phyloP scores from a whole-genome alignment of 1,140 invertebrate genomes.

The Zaprionus vittiger region DNA sequence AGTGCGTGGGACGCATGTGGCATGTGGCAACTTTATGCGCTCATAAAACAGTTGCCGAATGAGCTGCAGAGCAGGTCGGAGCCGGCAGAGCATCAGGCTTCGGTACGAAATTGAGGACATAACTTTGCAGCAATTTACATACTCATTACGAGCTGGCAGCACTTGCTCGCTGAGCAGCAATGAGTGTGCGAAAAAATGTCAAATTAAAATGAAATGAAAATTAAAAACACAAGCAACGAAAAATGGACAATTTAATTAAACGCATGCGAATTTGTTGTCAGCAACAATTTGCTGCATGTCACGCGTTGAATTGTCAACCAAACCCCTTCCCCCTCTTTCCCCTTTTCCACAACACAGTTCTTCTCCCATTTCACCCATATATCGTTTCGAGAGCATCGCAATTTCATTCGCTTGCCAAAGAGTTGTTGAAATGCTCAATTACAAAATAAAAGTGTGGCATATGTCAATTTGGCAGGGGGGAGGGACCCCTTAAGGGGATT shows the following conservation, averaged over 20 bases:
- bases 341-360: background rate
- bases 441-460: constrained; percentile 28
- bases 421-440: constrained; percentile 53
- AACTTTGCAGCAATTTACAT: constrained; percentile 76
- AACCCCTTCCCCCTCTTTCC: constrained; percentile 6
- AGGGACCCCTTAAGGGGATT: background rate
- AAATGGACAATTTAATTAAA: constrained; percentile 70
- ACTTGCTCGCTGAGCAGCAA: constrained; percentile 38
- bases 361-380: background rate
- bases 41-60: constrained; percentile 59
- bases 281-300: constrained; percentile 35
- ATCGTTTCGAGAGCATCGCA: constrained; percentile 30
- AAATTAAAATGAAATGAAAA: constrained; percentile 40
- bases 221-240: constrained; percentile 39
- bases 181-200: constrained; percentile 27
- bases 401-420: constrained; percentile 50
- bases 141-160: constrained; percentile 60
- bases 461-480: background rate
- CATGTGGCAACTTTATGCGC: constrained; percentile 63
- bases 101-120: constrained; percentile 63
- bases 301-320: constrained; percentile 41
- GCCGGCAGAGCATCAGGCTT: constrained; percentile 20
- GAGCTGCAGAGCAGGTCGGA: constrained; percentile 6
- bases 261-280: constrained; percentile 37
- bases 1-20: constrained; percentile 64